These are phyloP conservation scores for Cryptus armator DNA, from an alignment of 2,888 invertebrate species.

Conservation along the genomic window DNA sequence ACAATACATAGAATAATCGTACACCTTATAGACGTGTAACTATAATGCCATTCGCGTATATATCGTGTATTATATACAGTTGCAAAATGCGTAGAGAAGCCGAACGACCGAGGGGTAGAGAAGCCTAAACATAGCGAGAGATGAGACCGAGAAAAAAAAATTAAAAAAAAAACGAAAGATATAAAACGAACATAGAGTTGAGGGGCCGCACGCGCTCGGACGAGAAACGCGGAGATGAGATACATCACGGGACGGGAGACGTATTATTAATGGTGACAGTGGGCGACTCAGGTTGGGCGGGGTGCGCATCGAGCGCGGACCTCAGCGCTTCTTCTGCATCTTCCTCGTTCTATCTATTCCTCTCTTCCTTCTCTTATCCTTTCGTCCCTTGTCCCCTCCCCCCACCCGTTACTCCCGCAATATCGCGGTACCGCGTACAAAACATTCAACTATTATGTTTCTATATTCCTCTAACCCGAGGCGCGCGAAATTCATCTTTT, in stretches of 20 bases:
- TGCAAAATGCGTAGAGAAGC: constrained; percentile 19
- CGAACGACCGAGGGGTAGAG: constrained; percentile 69
- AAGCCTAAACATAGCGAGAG: constrained; percentile 75
- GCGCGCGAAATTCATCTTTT: background rate
- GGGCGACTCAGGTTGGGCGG: constrained; percentile 85
- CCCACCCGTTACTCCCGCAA: constrained; percentile 23
- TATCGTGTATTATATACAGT: background rate
- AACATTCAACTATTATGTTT: constrained; percentile 53
- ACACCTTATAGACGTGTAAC: constrained; percentile 21
- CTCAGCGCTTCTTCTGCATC: constrained; percentile 66
- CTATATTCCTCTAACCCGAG: constrained; percentile 26
- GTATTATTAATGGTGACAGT: constrained; percentile 86
- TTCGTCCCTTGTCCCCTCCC: constrained; percentile 9
- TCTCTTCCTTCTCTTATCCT: constrained; percentile 60
- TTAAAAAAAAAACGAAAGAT: constrained; percentile 41
- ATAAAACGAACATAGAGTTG: constrained; percentile 1
- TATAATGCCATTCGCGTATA: constrained; percentile 42
- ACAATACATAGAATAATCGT: background rate
- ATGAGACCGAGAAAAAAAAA: constrained; percentile 57
- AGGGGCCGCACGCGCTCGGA: constrained; percentile 70
- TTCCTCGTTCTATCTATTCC: constrained; percentile 70
- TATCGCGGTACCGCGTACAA: constrained; percentile 42
- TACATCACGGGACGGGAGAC: constrained; percentile 85
- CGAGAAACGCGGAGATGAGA: constrained; percentile 81
- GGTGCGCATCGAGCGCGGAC: constrained; percentile 77